Evolutionary conservation across 2,797 vertebrate genomes (phyloP).

Genomic region (Furcifer pardalis): DNA sequence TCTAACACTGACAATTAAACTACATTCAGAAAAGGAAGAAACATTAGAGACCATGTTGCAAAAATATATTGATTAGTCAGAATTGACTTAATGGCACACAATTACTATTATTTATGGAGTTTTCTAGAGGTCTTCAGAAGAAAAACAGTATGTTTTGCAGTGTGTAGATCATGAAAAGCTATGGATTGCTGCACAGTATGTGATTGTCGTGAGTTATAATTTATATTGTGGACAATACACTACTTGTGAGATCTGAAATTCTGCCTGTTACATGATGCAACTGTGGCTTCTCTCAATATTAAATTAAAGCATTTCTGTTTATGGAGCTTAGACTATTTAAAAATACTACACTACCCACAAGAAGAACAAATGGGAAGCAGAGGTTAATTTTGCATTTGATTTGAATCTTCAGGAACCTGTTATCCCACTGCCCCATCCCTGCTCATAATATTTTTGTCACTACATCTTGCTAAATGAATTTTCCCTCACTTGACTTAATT

Average conservation of each 20-base stretch:
- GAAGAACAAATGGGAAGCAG: neutral
- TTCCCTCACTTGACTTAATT: conserved; percentile 15
- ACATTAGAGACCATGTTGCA: no score
- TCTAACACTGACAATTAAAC: no score
- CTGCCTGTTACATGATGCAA: neutral
- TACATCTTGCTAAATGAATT: conserved; percentile 18
- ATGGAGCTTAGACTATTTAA: neutral
- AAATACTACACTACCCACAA: neutral
- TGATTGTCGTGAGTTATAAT: no score
- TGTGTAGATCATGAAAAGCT: no score
- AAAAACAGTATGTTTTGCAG: no score
- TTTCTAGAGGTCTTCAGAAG: no score
- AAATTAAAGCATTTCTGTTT: neutral
- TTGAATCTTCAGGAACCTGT: neutral
- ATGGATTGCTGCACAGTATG: no score
- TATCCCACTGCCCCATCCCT: conserved; percentile 19
- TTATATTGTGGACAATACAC: no score
- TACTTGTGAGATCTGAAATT: neutral
- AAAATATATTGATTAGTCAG: no score
- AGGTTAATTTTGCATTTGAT: conserved; percentile 2
- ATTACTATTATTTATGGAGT: no score
- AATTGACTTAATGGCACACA: no score
- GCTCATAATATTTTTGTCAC: neutral
- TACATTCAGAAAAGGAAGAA: no score
- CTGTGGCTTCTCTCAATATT: neutral